These are phyloP conservation scores for Paramuricea clavata DNA, from an alignment of 92 coral and sea anemone species.

Conservation along the genomic window DNA sequence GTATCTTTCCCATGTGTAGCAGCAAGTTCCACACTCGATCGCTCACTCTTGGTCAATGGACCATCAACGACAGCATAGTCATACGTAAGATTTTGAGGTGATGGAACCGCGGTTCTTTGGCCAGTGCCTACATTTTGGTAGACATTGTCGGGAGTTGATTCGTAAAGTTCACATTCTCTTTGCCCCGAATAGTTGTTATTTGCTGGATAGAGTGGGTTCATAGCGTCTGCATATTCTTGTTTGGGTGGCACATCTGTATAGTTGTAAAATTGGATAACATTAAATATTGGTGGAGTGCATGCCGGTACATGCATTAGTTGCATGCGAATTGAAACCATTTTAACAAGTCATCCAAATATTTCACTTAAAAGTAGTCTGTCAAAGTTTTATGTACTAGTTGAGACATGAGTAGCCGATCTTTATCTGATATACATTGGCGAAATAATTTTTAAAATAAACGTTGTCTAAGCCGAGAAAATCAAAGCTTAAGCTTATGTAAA, in stretches of 20 bases:
- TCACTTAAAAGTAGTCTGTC: too few relatives aligned
- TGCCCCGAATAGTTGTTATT: neutral
- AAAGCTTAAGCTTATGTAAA: too few relatives aligned
- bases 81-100: neutral
- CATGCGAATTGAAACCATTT: too few relatives aligned
- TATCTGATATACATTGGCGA: too few relatives aligned
- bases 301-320: too few relatives aligned
- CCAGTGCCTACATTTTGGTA: slow-evolving; percentile 23
- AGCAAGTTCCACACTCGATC: neutral
- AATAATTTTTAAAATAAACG: too few relatives aligned
- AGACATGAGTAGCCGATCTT: too few relatives aligned
- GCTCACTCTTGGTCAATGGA: neutral
- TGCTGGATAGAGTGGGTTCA: slow-evolving; percentile 8
- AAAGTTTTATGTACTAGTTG: too few relatives aligned
- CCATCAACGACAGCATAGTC: slow-evolving; percentile 11
- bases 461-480: too few relatives aligned
- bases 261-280: too few relatives aligned
- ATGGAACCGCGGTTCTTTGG: neutral
- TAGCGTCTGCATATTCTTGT: neutral
- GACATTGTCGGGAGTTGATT: slow-evolving; percentile 12
- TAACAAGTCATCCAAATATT: too few relatives aligned
- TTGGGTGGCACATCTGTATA: neutral
- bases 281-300: too few relatives aligned
- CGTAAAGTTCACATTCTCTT: slow-evolving; percentile 18
- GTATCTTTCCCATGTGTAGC: neutral